phyloP scores from a whole-genome alignment of 2,113 vertebrate species.

The Ameiurus melas region DNA sequence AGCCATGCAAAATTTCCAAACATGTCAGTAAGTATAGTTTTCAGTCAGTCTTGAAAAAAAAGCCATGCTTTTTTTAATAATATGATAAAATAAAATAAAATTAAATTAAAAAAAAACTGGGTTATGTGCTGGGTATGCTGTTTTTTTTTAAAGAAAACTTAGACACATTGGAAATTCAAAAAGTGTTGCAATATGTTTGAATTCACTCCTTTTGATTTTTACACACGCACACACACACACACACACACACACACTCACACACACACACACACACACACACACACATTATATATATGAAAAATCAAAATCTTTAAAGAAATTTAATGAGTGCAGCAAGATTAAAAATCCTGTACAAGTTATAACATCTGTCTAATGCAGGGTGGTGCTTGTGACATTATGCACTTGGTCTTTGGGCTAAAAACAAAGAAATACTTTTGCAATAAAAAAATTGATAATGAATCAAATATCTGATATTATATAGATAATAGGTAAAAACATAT shows the following conservation, averaged over 20 bases:
- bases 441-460: not conserved
- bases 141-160: not conserved
- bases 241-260: no score
- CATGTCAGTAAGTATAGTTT: not conserved
- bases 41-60: not conserved
- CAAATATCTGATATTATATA: no score
- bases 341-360: not conserved
- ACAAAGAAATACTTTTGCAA: not conserved
- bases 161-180: not conserved
- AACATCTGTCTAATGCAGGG: not conserved
- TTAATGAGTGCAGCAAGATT: not conserved
- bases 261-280: no score
- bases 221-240: no score
- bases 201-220: not conserved
- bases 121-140: not conserved
- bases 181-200: not conserved
- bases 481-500: no score
- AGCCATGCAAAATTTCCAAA: no score
- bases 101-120: no score
- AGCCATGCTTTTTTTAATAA: no score
- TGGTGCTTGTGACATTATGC: not conserved
- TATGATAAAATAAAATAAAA: no score
- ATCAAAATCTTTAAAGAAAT: not conserved
- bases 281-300: no score
- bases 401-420: not conserved